A percentile compares a stretch with the other conserved stretches of the same genome.
Conservation (phyloP, 2,797 vertebrate genomes). For the Fundulus diaphanus region DNA sequence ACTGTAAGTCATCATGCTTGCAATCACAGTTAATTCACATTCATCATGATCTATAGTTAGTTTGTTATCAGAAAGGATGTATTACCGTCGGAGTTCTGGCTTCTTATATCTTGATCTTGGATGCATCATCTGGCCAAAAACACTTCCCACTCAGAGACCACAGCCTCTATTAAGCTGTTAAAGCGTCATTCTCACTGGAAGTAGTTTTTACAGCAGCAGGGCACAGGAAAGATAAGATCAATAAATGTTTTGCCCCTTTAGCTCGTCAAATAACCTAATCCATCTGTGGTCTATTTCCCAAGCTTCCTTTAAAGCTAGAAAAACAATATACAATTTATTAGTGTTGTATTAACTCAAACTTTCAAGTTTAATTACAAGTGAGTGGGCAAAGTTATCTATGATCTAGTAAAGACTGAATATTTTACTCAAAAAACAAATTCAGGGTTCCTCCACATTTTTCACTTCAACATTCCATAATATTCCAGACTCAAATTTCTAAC, state of each 20-base stretch:
- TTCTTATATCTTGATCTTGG: slow-evolving; percentile 55
- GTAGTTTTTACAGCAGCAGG: slow-evolving; percentile 17
- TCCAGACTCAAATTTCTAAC: not conserved
- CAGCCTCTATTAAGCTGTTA: slow-evolving; percentile 45
- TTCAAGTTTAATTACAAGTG: not conserved
- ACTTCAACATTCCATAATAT: not conserved
- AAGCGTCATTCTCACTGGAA: slow-evolving; percentile 36
- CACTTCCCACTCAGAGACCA: slow-evolving; percentile 31
- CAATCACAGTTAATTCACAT: slow-evolving; percentile 45
- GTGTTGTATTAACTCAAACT: not conserved
- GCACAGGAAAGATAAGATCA: slow-evolving; percentile 20
- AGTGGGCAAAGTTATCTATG: not conserved
- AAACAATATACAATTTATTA: not conserved
- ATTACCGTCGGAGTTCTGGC: slow-evolving; percentile 50
- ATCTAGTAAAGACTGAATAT: not conserved
- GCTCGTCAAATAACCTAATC: slow-evolving; percentile 36
- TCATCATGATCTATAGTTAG: slow-evolving; percentile 35
- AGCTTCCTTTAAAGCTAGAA: slow-evolving; percentile 9
- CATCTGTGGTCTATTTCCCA: slow-evolving; percentile 20
- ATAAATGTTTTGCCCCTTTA: slow-evolving; percentile 30
- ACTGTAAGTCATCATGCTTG: slow-evolving; percentile 52
- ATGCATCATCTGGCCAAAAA: slow-evolving; percentile 40
- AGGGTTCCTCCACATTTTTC: not conserved
- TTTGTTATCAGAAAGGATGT: slow-evolving; percentile 58
- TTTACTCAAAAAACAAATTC: not conserved